A percentile compares a stretch with the other conserved stretches of the same genome.
Conservation (phyloP, 1,140 invertebrate genomes). For the Sycophila sp. region DNA sequence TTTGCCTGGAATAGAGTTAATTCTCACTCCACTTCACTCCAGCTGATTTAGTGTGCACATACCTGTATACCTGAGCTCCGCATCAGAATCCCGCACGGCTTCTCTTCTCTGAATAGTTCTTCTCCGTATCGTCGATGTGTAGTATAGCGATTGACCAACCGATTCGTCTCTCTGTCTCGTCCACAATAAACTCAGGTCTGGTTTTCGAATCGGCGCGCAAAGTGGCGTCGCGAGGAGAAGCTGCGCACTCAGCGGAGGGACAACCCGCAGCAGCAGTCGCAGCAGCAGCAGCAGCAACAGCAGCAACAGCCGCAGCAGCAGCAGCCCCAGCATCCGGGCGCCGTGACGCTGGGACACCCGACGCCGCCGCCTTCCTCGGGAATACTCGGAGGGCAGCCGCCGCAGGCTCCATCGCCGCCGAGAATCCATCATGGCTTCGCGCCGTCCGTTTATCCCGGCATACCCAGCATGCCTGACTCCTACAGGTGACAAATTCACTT, state of each 20-base stretch:
- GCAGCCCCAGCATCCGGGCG: constrained; percentile 56
- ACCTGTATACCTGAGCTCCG: too few species aligned
- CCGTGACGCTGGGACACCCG: constrained; percentile 67
- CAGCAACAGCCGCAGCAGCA: constrained; percentile 56
- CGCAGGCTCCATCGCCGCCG: constrained; percentile 60
- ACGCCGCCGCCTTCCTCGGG: constrained; percentile 63
- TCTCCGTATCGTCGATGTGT: constrained; percentile 38
- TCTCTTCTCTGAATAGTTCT: too few species aligned
- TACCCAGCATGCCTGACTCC: constrained; percentile 70
- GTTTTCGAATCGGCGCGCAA: constrained; percentile 98
- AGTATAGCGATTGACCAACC: constrained; percentile 58
- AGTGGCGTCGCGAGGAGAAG: constrained; percentile 98
- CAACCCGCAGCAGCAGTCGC: constrained; percentile 56
- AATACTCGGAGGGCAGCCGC: constrained; percentile 56
- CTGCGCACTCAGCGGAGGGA: constrained; percentile 84
- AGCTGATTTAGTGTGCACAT: too few species aligned
- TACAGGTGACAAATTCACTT: too few species aligned
- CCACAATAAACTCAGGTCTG: constrained; percentile 81
- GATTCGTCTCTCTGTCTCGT: constrained; percentile 60
- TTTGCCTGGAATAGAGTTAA: too few species aligned
- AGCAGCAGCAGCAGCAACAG: constrained; percentile 55
- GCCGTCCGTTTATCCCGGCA: constrained; percentile 62
- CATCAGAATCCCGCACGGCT: too few species aligned
- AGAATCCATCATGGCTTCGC: constrained; percentile 64
- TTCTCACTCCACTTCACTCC: too few species aligned